Conservation (phyloP, 2,888 invertebrate species). For the Apodemia hepburni region DNA sequence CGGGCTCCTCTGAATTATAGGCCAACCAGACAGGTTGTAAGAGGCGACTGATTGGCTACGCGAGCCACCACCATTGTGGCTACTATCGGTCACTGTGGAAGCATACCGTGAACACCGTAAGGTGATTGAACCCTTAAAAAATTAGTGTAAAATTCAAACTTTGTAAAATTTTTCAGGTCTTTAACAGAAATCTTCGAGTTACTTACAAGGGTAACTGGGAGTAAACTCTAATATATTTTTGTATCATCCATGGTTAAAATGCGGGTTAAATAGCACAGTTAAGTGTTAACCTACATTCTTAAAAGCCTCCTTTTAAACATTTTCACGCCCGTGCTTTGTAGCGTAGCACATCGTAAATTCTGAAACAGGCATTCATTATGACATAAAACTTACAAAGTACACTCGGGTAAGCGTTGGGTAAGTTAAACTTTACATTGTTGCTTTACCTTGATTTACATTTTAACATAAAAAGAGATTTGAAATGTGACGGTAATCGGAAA, state of each 20-base stretch:
- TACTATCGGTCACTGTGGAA: too few species aligned
- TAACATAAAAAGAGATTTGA: slow-evolving; percentile 8
- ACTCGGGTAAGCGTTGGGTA: slow-evolving; percentile 6
- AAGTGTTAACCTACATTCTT: slow-evolving; percentile 17
- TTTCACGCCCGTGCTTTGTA: slow-evolving; percentile 15
- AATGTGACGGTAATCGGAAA: slow-evolving; percentile 3
- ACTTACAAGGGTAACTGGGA: not conserved
- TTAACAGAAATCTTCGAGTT: too few species aligned
- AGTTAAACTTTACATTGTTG: slow-evolving; percentile 13
- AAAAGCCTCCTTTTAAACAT: slow-evolving; percentile 14
- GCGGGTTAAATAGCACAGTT: slow-evolving; percentile 5
- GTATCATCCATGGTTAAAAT: slow-evolving; percentile 6
- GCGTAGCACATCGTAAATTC: slow-evolving; percentile 18
- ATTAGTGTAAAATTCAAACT: too few species aligned
- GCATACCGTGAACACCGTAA: too few species aligned
- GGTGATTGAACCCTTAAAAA: too few species aligned
- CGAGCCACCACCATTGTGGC: too few species aligned
- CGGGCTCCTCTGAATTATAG: too few species aligned
- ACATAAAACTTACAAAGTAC: slow-evolving; percentile 21
- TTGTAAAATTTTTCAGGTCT: too few species aligned
- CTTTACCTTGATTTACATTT: slow-evolving; percentile 3
- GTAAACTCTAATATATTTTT: slow-evolving; percentile 1
- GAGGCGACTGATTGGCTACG: too few species aligned
- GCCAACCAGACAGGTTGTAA: too few species aligned
- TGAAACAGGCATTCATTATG: slow-evolving; percentile 46